phyloP scores from a whole-genome alignment of 2,888 invertebrate species.

The Brachypalpus laphriformis region DNA sequence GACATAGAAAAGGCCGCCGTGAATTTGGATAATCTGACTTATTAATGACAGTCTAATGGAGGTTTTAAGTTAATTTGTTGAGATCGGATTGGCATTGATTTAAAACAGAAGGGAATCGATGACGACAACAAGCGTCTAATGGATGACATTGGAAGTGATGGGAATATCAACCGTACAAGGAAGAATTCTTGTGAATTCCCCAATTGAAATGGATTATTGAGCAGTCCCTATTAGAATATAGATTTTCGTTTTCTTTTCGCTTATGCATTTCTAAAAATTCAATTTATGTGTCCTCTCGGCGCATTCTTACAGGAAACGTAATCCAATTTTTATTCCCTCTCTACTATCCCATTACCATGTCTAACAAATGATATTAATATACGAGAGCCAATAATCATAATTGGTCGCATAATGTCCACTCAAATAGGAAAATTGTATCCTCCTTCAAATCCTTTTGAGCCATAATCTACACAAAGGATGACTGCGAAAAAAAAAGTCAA shows the following conservation, averaged over 20 bases:
- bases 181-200: background rate
- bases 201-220: background rate
- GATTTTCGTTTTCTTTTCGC: too few species aligned
- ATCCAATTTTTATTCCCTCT: background rate
- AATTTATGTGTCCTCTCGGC: too few species aligned
- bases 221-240: too few species aligned
- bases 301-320: too few species aligned
- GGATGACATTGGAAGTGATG: constrained; percentile 8
- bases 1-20: constrained; percentile 27
- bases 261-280: too few species aligned
- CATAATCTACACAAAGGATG: constrained; percentile 45
- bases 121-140: background rate
- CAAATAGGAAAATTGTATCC: constrained; percentile 53
- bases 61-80: constrained; percentile 59
- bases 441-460: constrained; percentile 17
- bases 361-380: constrained; percentile 49
- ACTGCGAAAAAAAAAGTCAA: background rate
- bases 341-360: constrained; percentile 13
- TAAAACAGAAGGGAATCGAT: constrained; percentile 22
- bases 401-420: constrained; percentile 67
- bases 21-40: constrained; percentile 39
- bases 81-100: constrained; percentile 47
- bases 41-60: constrained; percentile 55
- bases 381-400: constrained; percentile 68
- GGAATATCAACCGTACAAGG: background rate